These are phyloP conservation scores for Lithophane leautieri DNA, from an alignment of 2,888 invertebrate genomes.

Conservation along the genomic window DNA sequence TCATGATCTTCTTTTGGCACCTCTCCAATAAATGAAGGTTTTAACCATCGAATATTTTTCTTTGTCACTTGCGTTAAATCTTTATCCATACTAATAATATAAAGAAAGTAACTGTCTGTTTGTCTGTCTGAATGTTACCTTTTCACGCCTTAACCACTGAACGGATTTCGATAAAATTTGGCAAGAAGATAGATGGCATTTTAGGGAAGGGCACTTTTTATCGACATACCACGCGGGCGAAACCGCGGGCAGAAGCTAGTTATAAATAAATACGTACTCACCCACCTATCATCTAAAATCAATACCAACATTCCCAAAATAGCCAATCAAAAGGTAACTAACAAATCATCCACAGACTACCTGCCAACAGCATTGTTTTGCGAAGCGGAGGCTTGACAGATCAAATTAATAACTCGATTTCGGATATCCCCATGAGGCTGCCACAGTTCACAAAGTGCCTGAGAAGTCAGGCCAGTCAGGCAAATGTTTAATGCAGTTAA, in stretches of 20 bases:
- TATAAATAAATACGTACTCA: too few species aligned
- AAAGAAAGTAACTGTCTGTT: too few species aligned
- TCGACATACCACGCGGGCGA: too few species aligned
- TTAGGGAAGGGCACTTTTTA: too few species aligned
- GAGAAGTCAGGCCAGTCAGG: constrained; percentile 30
- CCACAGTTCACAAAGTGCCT: constrained; percentile 59
- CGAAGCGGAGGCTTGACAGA: constrained; percentile 55
- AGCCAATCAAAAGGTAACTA: constrained; percentile 39
- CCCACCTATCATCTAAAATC: constrained; percentile 15
- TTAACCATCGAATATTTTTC: background rate
- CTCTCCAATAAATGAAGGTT: background rate
- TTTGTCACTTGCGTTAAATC: background rate
- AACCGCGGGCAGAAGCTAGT: too few species aligned
- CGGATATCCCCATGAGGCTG: constrained; percentile 55
- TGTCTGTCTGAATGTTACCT: too few species aligned
- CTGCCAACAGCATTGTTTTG: constrained; percentile 58
- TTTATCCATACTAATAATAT: too few species aligned
- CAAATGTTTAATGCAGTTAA: constrained; percentile 61
- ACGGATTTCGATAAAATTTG: too few species aligned
- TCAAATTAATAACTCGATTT: constrained; percentile 66
- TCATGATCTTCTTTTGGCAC: background rate
- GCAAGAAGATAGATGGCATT: too few species aligned
- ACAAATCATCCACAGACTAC: constrained; percentile 46
- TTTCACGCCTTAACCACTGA: too few species aligned
- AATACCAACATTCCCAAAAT: constrained; percentile 22